A percentile compares a stretch with the other conserved stretches of the same genome.
Evolutionary conservation across 2,113 vertebrate genomes (phyloP).

Genomic region (Epinephelus fuscoguttatus): DNA sequence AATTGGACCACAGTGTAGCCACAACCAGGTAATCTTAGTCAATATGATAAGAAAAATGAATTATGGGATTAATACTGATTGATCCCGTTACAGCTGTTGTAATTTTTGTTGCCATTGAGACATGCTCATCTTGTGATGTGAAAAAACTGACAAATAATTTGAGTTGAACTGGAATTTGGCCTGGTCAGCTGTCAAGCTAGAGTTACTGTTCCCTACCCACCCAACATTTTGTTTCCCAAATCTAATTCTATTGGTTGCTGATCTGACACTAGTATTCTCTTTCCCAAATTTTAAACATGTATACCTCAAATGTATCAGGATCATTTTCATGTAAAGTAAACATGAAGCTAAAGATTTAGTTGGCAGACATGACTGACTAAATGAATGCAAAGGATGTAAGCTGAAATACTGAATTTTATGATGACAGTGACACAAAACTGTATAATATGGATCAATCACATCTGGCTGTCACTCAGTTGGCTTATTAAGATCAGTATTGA

Average conservation of each 20-base stretch:
- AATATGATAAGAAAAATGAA: not conserved
- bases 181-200: not conserved
- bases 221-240: not conserved
- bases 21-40: not conserved
- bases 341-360: not conserved
- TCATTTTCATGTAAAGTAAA: no score
- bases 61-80: not conserved
- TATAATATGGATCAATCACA: constrained; percentile 1
- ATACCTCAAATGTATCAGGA: no score
- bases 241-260: not conserved
- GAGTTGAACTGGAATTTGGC: not conserved
- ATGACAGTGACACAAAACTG: not conserved
- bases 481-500: not conserved
- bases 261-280: not conserved
- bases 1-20: not conserved
- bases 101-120: not conserved
- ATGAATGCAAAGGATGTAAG: not conserved
- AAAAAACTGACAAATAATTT: not conserved
- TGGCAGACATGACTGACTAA: not conserved
- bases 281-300: not conserved
- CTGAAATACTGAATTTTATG: not conserved
- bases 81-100: not conserved
- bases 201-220: not conserved
- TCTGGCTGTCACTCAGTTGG: not conserved
- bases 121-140: not conserved